Conservation (phyloP, 1,140 invertebrate genomes). For the Amyelois transitella region DNA sequence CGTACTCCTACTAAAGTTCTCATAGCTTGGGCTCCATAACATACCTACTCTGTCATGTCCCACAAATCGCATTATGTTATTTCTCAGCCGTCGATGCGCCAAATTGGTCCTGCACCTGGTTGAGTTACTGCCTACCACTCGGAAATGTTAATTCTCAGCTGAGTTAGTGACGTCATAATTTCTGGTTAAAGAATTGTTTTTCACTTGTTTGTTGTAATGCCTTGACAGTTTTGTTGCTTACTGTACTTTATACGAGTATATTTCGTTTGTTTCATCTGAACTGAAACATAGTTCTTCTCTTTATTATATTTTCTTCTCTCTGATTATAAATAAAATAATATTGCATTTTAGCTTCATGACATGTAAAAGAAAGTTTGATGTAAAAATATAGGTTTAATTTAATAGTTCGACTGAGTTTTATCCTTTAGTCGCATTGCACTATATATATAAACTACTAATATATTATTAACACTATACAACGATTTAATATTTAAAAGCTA, state of each 20-base stretch:
- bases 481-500: too few species aligned
- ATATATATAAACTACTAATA: too few species aligned
- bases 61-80: constrained; percentile 46
- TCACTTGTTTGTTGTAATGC: not conserved
- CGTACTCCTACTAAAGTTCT: not conserved
- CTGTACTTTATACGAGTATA: too few species aligned
- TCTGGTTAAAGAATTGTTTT: not conserved
- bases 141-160: not conserved
- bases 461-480: too few species aligned
- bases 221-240: not conserved
- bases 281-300: too few species aligned
- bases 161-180: not conserved
- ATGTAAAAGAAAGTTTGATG: too few species aligned
- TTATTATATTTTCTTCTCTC: too few species aligned
- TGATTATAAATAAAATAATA: too few species aligned
- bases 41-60: constrained; percentile 16
- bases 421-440: too few species aligned
- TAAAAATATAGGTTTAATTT: too few species aligned
- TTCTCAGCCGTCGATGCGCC: constrained; percentile 21
- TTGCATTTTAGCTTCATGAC: too few species aligned
- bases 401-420: too few species aligned
- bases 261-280: not conserved
- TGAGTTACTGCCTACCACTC: constrained; percentile 14
- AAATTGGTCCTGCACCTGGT: constrained; percentile 20
- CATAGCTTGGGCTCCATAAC: not conserved